Base-by-base conservation (phyloP, 1,140 invertebrate species). In the Euborellia annulipes region DNA sequence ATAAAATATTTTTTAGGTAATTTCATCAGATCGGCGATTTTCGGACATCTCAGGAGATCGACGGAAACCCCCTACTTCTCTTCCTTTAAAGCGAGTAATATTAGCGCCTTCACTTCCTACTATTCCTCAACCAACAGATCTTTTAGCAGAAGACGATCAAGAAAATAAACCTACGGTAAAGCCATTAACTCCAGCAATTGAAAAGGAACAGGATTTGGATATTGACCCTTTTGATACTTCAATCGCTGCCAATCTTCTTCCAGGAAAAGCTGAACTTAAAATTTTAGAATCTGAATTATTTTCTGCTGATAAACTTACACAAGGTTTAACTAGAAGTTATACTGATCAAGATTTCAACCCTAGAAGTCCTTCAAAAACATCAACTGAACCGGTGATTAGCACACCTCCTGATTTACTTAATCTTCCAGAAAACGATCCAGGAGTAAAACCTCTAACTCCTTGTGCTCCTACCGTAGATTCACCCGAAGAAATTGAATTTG, bases 161-260 rank as follows among this genome's bases (percentile, higher is more conserved):
- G 37, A 41, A 38, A 45, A 40, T 16, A 32, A 36, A 22, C 38
- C 50, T 2, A 30, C 53, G n/a, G 45, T 52, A 8, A 58, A 60
- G 48, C 55, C 56, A 34, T 52, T 61, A 17, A 61, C 58, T 36
- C 59, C 59, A 7, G 44, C 51, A 20, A 51, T 52, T 16, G 52
- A 47, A 27, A 68, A 27, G 48, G 57, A 13, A 69, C 73, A 22
- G 42, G 53, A 21, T 50, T 55, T 3, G 66, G 68, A 16, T 67
- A 73, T 43, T 60, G 84, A 88, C 65, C 84, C 85, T 0, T 88
- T 88, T 57, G 84, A 88, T 58, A 88, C 85, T 0, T 85, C 82
- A 2, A 79, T 79, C 53, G 79, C 82, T 11, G 66, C 67, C 16
- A 73, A 76, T 49, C 72, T 78, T 11, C 62, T 73, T 36, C 81